These are phyloP conservation scores for Cephus cinctus DNA, from an alignment of 1,140 invertebrate genomes.

Conservation along the genomic window DNA sequence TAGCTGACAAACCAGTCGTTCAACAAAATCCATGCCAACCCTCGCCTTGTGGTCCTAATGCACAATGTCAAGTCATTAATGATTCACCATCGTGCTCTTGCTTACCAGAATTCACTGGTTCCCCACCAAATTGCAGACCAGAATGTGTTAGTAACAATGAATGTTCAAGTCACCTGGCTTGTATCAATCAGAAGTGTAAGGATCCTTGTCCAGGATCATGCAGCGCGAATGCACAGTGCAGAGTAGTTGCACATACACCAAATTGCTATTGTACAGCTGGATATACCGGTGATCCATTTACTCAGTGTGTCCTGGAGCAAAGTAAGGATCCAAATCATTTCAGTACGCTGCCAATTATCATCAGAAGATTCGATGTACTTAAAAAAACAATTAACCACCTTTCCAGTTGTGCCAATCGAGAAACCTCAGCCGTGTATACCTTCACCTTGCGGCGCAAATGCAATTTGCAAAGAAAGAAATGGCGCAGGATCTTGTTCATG, in stretches of 20 bases:
- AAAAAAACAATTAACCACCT: no score
- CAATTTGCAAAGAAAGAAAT: conserved; percentile 66
- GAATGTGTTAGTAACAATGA: conserved; percentile 76
- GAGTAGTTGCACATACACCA: conserved; percentile 73
- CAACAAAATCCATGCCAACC: conserved; percentile 64
- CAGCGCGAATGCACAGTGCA: conserved; percentile 70
- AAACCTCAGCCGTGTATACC: conserved; percentile 56
- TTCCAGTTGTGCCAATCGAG: conserved; percentile 27
- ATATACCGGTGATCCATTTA: conserved; percentile 76
- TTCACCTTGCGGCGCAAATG: conserved; percentile 70
- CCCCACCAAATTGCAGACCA: conserved; percentile 70
- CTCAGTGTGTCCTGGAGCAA: conserved; percentile 57
- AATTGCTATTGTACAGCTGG: conserved; percentile 71
- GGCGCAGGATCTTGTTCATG: conserved; percentile 68
- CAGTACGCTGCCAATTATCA: no score
- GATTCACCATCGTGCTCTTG: conserved; percentile 72
- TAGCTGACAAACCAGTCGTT: conserved; percentile 51
- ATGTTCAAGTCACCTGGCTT: conserved; percentile 68
- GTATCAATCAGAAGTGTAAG: conserved; percentile 72
- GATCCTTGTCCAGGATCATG: conserved; percentile 77
- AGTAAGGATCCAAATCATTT: no score
- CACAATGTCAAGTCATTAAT: conserved; percentile 65
- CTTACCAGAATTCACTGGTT: conserved; percentile 65
- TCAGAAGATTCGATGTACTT: no score
- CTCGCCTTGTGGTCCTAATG: conserved; percentile 71